These are phyloP conservation scores for Agrilus biguttatus DNA, from an alignment of 2,888 invertebrate genomes.

Conservation along the genomic window DNA sequence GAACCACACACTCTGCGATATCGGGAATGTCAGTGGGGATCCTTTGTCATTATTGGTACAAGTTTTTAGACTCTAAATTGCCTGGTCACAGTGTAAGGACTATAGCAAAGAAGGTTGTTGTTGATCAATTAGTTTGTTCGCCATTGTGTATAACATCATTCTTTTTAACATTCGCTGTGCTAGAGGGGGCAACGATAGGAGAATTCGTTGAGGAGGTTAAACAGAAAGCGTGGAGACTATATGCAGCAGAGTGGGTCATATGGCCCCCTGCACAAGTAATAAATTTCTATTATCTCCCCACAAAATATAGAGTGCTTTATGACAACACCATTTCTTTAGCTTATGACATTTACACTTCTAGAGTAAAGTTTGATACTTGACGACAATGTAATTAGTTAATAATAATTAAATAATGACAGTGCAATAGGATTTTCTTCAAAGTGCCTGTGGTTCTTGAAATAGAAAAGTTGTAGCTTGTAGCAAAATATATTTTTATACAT, in stretches of 20 bases:
- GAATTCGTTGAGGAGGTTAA: conserved; percentile 54
- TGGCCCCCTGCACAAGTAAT: conserved; percentile 89
- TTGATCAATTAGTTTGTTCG: conserved; percentile 75
- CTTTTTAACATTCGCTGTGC: conserved; percentile 57
- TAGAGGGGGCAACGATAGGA: conserved; percentile 47
- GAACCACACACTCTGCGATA: conserved; percentile 63
- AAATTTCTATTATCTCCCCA: conserved; percentile 81
- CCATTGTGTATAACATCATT: conserved; percentile 66
- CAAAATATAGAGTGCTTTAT: conserved; percentile 70
- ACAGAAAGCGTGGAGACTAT: conserved; percentile 62
- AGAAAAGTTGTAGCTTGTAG: no score
- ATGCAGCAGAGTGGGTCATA: conserved; percentile 77
- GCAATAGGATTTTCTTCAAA: no score
- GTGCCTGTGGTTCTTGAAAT: no score
- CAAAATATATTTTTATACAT: no score
- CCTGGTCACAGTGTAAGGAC: conserved; percentile 51
- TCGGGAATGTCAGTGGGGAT: conserved; percentile 67
- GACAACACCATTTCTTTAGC: conserved; percentile 74
- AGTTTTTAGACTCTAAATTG: conserved; percentile 52
- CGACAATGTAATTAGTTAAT: no score
- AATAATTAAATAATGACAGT: no score
- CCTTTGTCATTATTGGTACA: conserved; percentile 79
- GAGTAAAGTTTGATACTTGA: conserved; percentile 47
- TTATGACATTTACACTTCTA: conserved; percentile 74
- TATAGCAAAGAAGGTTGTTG: conserved; percentile 60